Conservation (phyloP, 2,113 vertebrate genomes). For the Carlito syrichta region DNA sequence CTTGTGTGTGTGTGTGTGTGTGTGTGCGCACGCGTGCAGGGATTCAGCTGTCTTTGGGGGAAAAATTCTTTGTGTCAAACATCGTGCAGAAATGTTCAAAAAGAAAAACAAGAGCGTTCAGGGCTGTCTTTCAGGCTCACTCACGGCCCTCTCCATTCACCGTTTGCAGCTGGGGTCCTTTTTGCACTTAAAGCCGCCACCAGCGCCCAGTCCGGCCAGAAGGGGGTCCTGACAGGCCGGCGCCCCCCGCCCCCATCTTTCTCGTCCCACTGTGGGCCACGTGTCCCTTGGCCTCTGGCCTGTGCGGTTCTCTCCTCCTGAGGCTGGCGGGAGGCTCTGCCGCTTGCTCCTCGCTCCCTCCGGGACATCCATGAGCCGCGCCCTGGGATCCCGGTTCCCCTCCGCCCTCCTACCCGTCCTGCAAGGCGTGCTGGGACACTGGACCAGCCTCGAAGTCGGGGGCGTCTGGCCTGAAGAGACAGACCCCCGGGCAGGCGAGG, state of each 20-base stretch:
- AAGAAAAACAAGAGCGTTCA: neutral
- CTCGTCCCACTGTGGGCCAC: fast-evolving
- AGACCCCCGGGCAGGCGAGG: neutral
- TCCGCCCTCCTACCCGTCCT: neutral
- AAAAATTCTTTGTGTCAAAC: neutral
- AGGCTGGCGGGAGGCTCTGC: neutral
- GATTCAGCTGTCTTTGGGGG: neutral
- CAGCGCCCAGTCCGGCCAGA: too few species aligned
- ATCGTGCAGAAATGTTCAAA: neutral
- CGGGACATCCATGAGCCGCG: fast-evolving
- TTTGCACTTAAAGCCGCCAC: neutral
- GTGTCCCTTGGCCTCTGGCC: neutral
- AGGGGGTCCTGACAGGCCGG: fast-evolving
- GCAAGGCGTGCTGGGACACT: fast-evolving
- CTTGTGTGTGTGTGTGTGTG: fast-evolving
- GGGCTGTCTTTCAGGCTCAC: neutral
- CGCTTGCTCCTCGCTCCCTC: neutral
- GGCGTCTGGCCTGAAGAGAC: neutral
- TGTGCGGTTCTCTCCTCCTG: neutral
- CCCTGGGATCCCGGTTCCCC: neutral
- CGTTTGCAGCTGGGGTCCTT: too few species aligned
- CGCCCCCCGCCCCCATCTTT: neutral
- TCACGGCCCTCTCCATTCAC: neutral
- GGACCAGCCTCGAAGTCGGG: neutral
- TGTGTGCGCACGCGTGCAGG: fast-evolving